Percentiles rank a stretch among this genome's conserved stretches.
These are phyloP conservation scores for Myiothlypis chrysogaster DNA, from an alignment of 2,797 vertebrate genomes.

Conservation along the genomic window DNA sequence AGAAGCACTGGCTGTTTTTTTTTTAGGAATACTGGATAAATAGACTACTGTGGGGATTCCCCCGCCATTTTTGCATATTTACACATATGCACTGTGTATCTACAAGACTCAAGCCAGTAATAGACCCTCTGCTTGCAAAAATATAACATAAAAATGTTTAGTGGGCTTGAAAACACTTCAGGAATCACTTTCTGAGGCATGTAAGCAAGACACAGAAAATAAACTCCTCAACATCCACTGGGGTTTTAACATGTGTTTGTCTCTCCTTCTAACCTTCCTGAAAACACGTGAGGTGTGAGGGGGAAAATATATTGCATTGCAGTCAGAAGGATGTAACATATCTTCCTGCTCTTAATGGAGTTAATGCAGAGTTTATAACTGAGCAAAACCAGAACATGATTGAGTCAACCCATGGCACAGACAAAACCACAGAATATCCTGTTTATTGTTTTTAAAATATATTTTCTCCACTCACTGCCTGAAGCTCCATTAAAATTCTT, in stretches of 20 bases:
- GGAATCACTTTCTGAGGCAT: background rate
- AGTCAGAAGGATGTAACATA: background rate
- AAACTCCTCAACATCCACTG: background rate
- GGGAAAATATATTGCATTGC: background rate
- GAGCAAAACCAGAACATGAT: background rate
- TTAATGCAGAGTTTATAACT: background rate
- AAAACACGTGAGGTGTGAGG: background rate
- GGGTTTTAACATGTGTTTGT: background rate
- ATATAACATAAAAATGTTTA: background rate
- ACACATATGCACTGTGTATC: background rate
- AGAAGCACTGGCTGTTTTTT: background rate
- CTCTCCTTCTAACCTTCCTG: background rate
- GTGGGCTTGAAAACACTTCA: background rate
- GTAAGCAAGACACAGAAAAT: background rate
- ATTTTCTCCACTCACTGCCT: background rate
- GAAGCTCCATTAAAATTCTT: slow-evolving; percentile 32
- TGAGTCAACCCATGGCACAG: background rate
- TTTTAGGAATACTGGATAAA: background rate
- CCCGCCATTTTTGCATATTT: background rate
- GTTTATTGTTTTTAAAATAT: background rate
- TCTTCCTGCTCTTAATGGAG: background rate
- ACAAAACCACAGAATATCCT: background rate
- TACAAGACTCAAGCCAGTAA: background rate
- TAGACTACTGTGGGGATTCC: background rate
- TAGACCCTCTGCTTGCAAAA: background rate